Conservation (phyloP, 2,888 invertebrate genomes). For the Venusia cambrica region DNA sequence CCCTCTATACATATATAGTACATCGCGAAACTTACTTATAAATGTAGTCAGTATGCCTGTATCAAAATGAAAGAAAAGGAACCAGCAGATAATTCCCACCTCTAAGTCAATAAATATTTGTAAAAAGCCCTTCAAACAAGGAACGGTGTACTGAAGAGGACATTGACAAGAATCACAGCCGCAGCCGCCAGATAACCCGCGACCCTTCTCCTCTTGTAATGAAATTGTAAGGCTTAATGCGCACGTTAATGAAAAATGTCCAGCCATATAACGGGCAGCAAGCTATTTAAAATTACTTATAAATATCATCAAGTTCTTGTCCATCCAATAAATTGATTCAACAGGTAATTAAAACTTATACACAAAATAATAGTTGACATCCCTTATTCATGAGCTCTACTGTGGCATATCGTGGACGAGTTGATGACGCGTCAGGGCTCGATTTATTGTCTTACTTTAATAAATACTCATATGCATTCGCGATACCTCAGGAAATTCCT, state of each 20-base stretch:
- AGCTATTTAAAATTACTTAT: too few relatives aligned
- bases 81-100: too few relatives aligned
- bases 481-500: slow-evolving; percentile 1
- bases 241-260: too few relatives aligned
- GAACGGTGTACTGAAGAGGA: slow-evolving; percentile 41
- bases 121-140: slow-evolving; percentile 23
- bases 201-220: slow-evolving; percentile 45
- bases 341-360: slow-evolving; percentile 11
- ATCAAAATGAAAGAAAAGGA: too few relatives aligned
- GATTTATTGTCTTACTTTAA: slow-evolving; percentile 6
- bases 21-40: too few relatives aligned
- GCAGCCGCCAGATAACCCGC: slow-evolving; percentile 46
- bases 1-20: too few relatives aligned
- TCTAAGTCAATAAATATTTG: too few relatives aligned
- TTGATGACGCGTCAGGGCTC: slow-evolving; percentile 3
- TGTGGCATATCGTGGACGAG: slow-evolving; percentile 4
- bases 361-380: slow-evolving; percentile 13
- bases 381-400: slow-evolving; percentile 9
- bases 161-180: slow-evolving; percentile 52
- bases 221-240: slow-evolving; percentile 45
- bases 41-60: too few relatives aligned
- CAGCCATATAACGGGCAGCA: too few relatives aligned
- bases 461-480: slow-evolving; percentile 6
- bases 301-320: neutral
- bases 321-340: neutral